Percentiles rank a stretch among this genome's conserved stretches.
These are phyloP conservation scores for Macropodus opercularis DNA, from an alignment of 2,797 vertebrate species.

Conservation along the genomic window DNA sequence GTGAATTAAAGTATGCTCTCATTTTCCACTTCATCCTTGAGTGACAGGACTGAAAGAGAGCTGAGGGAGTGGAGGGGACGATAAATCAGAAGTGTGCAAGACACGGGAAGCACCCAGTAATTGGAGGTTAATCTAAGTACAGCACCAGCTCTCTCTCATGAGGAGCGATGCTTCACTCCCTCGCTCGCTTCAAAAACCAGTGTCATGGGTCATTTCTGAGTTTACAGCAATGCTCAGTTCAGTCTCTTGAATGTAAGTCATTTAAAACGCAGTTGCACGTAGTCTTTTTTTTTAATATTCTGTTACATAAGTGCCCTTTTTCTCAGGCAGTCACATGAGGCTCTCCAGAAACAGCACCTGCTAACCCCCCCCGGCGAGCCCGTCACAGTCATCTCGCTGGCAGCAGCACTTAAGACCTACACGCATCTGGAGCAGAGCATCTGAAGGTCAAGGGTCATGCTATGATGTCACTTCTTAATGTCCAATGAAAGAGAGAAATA, in stretches of 20 bases:
- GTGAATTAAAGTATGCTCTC: constrained; percentile 1
- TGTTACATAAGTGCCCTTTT: constrained; percentile 24
- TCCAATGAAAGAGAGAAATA: constrained; percentile 50
- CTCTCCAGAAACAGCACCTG: constrained; percentile 64
- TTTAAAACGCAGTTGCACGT: background rate
- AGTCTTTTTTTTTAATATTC: constrained; percentile 13
- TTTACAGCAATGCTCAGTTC: constrained; percentile 20
- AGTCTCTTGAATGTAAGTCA: constrained; percentile 1
- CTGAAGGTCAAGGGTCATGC: constrained; percentile 57
- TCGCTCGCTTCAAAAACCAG: constrained; percentile 21
- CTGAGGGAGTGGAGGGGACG: constrained; percentile 25
- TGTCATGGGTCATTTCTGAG: constrained; percentile 2
- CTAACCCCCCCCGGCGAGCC: constrained; percentile 13
- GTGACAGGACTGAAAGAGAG: constrained; percentile 23
- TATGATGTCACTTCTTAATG: constrained; percentile 75
- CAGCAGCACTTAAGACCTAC: constrained; percentile 34
- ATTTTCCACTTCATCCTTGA: constrained; percentile 26
- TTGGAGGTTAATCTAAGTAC: constrained; percentile 75
- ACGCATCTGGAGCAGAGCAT: constrained; percentile 71
- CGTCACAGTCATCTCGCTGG: constrained; percentile 22
- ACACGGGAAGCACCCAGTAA: constrained; percentile 59
- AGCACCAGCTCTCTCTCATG: constrained; percentile 51
- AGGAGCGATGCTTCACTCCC: constrained; percentile 33
- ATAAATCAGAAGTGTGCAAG: constrained; percentile 50
- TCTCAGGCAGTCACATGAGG: constrained; percentile 39